Percentiles rank a stretch among this genome's conserved stretches.
Conservation (phyloP, 2,113 vertebrate genomes). For the Siniperca chuatsi region DNA sequence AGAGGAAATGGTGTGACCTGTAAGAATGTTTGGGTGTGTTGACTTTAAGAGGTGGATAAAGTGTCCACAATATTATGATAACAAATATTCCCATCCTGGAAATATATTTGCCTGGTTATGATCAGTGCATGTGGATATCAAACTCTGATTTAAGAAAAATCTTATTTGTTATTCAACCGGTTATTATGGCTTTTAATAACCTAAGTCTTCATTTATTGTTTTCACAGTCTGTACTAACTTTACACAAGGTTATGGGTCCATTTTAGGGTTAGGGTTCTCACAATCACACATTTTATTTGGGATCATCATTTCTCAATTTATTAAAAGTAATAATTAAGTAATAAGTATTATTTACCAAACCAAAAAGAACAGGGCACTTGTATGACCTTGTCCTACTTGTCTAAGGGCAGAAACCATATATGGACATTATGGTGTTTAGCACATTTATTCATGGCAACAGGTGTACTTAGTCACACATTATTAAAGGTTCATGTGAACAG, state of each 20-base stretch:
- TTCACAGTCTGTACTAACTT: background rate
- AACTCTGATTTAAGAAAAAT: background rate
- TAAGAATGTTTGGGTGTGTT: conserved; percentile 23
- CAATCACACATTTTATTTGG: background rate
- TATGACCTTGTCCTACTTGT: background rate
- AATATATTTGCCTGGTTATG: background rate
- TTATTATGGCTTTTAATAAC: background rate
- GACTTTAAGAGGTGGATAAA: background rate
- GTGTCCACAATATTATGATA: background rate
- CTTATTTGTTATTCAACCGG: background rate
- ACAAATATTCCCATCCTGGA: background rate
- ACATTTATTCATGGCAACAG: background rate
- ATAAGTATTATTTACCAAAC: background rate
- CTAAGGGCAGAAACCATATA: background rate
- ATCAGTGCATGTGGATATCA: background rate
- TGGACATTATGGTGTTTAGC: background rate
- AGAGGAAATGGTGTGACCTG: conserved; percentile 1
- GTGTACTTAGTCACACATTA: background rate
- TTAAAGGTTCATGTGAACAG: background rate
- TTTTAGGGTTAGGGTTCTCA: too few species aligned
- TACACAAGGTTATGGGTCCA: background rate
- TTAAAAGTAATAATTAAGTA: background rate
- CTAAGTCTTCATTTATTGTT: background rate
- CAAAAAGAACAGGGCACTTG: background rate
- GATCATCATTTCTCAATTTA: background rate